Base-by-base conservation (phyloP, 2,888 invertebrate species). In the Cacoxenus indagator region DNA sequence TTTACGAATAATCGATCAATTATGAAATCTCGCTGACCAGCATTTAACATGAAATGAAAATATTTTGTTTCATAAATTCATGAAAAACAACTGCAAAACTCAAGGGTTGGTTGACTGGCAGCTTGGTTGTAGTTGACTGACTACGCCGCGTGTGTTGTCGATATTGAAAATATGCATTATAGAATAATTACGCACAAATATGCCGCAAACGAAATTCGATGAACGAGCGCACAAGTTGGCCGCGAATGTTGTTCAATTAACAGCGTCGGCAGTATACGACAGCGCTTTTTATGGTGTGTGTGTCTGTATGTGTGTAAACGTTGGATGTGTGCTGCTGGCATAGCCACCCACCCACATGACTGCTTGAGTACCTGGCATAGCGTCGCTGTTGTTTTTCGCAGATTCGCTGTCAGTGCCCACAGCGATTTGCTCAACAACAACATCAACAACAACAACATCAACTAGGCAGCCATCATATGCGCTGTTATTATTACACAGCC, bases 161-260 rank as follows among this genome's bases (percentile, higher is more conserved):
- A 57, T 57, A 57, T 57, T 68, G 51, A 68, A 67, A 67, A 46
- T 71, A 71, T 75, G 73, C 70, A 51, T 51, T 59, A 26, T 29
- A 29, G 59, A 62, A 62, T 61, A 61, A 61, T 43, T 43, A 61
- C 61, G 43, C 61, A 61, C 61, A 61, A 61, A 61, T 61, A 61
- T 61, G 61, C 61, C 61, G 61, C 61, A 61, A 61, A 61, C 61
- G 43, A 61, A 43, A 62, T 62, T 62, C 45, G 19, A 61, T 43
- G 22, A 61, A 14, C 61, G 43, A 43, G 43, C 26, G 14, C 8
- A 55, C 26, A 24, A 19, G 5, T 27, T 14, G 11, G 22, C 3
- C 29, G 17, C 14, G 78, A 81, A 82, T 81, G 79, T 81, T 82
- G 82, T 82, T 80, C 80, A 80, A 80, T 80, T 80, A 80, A 75